Conservation (phyloP, 2,888 invertebrate species). For the Drosophila koepferae region DNA sequence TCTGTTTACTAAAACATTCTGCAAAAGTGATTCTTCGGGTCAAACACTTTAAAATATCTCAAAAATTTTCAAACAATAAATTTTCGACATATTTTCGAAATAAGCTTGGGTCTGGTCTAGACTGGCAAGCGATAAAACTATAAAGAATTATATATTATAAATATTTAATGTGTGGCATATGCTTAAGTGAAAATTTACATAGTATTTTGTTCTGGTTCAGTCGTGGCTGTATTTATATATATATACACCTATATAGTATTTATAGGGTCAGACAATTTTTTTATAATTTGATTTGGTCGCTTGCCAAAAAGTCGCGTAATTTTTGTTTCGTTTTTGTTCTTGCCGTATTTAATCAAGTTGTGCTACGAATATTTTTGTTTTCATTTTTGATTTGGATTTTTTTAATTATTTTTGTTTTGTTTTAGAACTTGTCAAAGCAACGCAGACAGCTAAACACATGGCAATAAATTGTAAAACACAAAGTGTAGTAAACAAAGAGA, state of each 20-base stretch:
- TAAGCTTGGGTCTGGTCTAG: constrained; percentile 8
- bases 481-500: constrained; percentile 1
- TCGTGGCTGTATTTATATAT: constrained; percentile 2
- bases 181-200: constrained; percentile 11
- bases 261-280: constrained; percentile 58
- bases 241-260: not conserved
- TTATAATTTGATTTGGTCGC: constrained; percentile 69
- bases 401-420: constrained; percentile 20
- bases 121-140: constrained; percentile 7
- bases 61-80: not conserved
- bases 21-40: not conserved
- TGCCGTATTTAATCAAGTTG: constrained; percentile 66
- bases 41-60: not conserved
- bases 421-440: constrained; percentile 42
- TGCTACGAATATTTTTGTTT: constrained; percentile 31
- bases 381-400: constrained; percentile 15
- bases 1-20: not conserved
- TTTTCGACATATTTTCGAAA: constrained; percentile 1
- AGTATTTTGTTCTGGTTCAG: constrained; percentile 7
- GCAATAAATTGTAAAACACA: constrained; percentile 14
- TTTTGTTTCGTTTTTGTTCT: constrained; percentile 37
- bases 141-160: constrained; percentile 2
- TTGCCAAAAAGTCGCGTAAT: constrained; percentile 66
- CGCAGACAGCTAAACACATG: constrained; percentile 17
- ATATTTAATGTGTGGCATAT: constrained; percentile 10